Evolutionary conservation across 2,113 vertebrate species (phyloP).

Genomic region (Chloropsis cyanopogon): DNA sequence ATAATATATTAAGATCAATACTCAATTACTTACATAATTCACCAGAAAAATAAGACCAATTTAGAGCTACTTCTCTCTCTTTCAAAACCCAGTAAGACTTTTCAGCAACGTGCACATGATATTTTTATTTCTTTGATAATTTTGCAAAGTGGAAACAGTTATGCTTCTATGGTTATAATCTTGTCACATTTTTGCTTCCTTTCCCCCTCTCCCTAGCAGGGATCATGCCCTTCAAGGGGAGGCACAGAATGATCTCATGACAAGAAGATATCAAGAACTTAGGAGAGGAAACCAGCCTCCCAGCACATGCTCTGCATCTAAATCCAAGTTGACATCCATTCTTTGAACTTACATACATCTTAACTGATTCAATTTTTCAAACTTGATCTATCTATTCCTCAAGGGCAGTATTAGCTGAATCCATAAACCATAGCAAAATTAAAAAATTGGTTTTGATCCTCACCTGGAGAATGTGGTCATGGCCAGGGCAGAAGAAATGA

Average conservation of each 20-base stretch:
- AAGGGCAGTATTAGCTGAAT: not conserved
- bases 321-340: not conserved
- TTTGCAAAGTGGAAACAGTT: not conserved
- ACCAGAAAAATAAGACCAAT: not conserved
- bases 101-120: not conserved
- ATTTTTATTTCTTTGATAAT: not conserved
- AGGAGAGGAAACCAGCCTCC: not conserved
- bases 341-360: not conserved
- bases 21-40: not conserved
- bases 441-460: not conserved
- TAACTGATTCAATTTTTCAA: not conserved
- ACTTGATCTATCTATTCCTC: not conserved
- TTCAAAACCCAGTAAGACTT: not conserved
- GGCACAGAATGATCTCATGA: not conserved
- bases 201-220: not conserved
- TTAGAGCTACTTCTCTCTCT: not conserved
- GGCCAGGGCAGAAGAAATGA: not conserved
- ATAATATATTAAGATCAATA: not conserved
- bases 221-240: not conserved
- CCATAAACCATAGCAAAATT: not conserved
- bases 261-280: not conserved
- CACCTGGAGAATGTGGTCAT: not conserved
- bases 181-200: not conserved
- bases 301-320: not conserved
- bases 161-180: not conserved